These are phyloP conservation scores for Xylocampa areola DNA, from an alignment of 2,888 invertebrate genomes.

Conservation along the genomic window DNA sequence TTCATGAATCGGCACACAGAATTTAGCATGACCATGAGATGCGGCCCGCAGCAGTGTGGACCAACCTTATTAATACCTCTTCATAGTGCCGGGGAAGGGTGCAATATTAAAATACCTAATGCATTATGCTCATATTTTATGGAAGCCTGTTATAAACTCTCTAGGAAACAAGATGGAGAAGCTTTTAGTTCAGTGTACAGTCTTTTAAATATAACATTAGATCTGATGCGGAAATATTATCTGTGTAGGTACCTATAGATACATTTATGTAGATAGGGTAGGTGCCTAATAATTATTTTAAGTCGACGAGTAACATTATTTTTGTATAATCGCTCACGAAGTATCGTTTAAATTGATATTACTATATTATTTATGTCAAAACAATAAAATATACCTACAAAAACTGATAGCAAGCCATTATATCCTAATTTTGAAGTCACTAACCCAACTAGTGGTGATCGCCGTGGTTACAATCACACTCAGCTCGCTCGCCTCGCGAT, in stretches of 20 bases:
- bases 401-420: constrained; percentile 6
- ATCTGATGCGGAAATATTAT: no score
- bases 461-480: constrained; percentile 34
- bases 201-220: no score
- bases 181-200: no score
- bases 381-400: no score
- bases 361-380: no score
- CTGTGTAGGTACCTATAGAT: no score
- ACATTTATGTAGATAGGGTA: no score
- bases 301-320: no score
- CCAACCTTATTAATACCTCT: constrained; percentile 43
- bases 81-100: constrained; percentile 1
- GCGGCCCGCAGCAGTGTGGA: constrained; percentile 9
- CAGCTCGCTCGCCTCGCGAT: constrained; percentile 52
- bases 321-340: no score
- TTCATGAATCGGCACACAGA: constrained; percentile 40
- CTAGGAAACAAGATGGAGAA: no score
- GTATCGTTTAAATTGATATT: no score
- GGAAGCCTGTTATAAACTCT: constrained; percentile 4
- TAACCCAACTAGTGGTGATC: constrained; percentile 12
- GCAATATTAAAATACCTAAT: constrained; percentile 31
- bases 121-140: constrained; percentile 21
- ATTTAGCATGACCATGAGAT: constrained; percentile 45
- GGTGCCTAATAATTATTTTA: no score
- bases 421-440: constrained; percentile 23